phyloP scores from a whole-genome alignment of 2,113 vertebrate species.

The Centropus bengalensis region DNA sequence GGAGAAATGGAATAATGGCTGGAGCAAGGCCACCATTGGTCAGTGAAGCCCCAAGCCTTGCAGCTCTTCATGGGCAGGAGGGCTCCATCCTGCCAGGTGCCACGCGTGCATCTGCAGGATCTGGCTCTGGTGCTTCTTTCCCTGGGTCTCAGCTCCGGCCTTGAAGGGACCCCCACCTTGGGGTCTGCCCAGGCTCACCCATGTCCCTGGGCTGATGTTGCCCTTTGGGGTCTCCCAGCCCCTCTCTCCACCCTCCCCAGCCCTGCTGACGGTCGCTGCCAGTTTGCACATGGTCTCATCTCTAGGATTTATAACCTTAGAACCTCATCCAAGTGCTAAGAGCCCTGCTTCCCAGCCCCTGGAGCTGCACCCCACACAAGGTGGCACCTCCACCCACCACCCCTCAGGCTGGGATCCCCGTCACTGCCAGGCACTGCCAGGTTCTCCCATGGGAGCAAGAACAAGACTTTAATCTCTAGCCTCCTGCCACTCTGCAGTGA shows the following conservation, averaged over 20 bases:
- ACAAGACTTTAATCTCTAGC: neutral
- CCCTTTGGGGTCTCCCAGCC: neutral
- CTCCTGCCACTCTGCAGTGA: neutral
- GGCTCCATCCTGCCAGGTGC: neutral
- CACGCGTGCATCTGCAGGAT: accelerated
- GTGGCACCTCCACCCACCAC: neutral
- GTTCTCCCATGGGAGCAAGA: neutral
- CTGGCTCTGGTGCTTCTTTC: neutral
- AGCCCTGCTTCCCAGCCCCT: neutral
- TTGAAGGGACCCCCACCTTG: neutral
- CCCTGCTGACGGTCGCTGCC: neutral
- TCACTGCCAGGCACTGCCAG: neutral
- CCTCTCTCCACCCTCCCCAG: neutral
- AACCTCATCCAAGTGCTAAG: accelerated
- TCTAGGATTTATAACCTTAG: neutral
- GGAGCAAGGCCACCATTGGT: neutral
- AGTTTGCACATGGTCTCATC: accelerated
- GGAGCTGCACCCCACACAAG: neutral
- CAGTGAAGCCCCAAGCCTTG: accelerated
- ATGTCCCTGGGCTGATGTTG: too few relatives aligned
- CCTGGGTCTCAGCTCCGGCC: neutral
- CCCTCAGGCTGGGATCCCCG: neutral
- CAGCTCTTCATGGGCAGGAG: accelerated
- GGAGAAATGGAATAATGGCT: neutral
- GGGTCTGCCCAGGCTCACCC: neutral